Evolutionary conservation across 2,113 vertebrate species (phyloP).

Genomic region (Carassius gibelio): DNA sequence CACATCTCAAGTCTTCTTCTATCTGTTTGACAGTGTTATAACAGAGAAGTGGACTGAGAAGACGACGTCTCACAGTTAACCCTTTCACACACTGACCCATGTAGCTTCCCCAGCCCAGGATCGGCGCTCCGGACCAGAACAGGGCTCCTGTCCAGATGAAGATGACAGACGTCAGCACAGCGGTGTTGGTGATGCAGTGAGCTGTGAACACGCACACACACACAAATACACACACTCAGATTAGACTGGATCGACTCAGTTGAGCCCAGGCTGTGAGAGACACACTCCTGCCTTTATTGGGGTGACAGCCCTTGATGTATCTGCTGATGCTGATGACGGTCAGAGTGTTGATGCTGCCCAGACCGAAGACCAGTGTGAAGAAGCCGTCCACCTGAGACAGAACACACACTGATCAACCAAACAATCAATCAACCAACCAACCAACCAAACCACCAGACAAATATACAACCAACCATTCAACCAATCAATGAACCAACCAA

Average conservation of each 20-base stretch:
- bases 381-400: constrained; percentile 83
- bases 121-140: constrained; percentile 85
- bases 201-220: constrained; percentile 66
- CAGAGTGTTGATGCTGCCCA: constrained; percentile 88
- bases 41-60: too few species aligned
- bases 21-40: too few species aligned
- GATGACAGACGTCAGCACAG: constrained; percentile 75
- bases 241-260: constrained; percentile 9
- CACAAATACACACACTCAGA: constrained; percentile 29
- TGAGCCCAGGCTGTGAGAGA: neutral
- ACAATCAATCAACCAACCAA: too few species aligned
- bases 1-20: too few species aligned
- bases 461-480: too few species aligned
- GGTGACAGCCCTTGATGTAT: constrained; percentile 85
- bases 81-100: constrained; percentile 73
- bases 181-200: constrained; percentile 78
- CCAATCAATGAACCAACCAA: too few species aligned
- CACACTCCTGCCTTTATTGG: constrained; percentile 77
- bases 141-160: constrained; percentile 83
- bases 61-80: too few species aligned
- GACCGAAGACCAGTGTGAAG: constrained; percentile 86
- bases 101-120: constrained; percentile 89
- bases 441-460: too few species aligned
- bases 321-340: constrained; percentile 87
- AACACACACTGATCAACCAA: too few species aligned